These are phyloP conservation scores for Pipistrellus pygmaeus DNA, from an alignment of 2,797 vertebrate genomes.

Conservation along the genomic window DNA sequence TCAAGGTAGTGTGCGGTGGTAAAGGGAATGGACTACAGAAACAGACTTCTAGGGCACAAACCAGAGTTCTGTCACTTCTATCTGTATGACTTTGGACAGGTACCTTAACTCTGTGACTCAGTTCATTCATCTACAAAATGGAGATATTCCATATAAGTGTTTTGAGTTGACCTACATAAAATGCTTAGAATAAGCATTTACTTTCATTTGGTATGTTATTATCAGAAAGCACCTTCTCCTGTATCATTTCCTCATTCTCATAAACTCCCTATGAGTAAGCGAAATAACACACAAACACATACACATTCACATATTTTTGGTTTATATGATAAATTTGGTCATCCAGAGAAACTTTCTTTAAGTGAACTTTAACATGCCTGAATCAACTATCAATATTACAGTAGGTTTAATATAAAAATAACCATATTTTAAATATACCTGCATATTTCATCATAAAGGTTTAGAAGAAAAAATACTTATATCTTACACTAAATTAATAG, in stretches of 20 bases:
- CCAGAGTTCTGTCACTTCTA: neutral
- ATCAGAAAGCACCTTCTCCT: neutral
- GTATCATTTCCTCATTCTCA: neutral
- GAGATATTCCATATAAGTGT: neutral
- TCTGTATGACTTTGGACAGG: neutral
- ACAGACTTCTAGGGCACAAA: neutral
- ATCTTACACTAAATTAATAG: neutral
- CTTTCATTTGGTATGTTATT: neutral
- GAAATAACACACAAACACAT: neutral
- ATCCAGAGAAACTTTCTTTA: neutral
- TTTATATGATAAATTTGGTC: neutral
- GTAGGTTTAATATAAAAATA: neutral
- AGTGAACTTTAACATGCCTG: neutral
- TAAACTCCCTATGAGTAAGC: neutral
- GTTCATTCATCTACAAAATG: neutral
- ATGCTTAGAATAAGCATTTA: neutral
- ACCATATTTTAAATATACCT: neutral
- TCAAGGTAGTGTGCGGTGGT: neutral
- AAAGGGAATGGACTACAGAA: neutral
- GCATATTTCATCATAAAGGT: neutral
- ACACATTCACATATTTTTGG: neutral
- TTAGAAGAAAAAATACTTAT: neutral
- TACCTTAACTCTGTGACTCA: neutral
- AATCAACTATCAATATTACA: neutral
- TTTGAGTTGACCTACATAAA: neutral